These are phyloP conservation scores for Campoplex nolae DNA, from an alignment of 2,888 invertebrate genomes.

Conservation along the genomic window DNA sequence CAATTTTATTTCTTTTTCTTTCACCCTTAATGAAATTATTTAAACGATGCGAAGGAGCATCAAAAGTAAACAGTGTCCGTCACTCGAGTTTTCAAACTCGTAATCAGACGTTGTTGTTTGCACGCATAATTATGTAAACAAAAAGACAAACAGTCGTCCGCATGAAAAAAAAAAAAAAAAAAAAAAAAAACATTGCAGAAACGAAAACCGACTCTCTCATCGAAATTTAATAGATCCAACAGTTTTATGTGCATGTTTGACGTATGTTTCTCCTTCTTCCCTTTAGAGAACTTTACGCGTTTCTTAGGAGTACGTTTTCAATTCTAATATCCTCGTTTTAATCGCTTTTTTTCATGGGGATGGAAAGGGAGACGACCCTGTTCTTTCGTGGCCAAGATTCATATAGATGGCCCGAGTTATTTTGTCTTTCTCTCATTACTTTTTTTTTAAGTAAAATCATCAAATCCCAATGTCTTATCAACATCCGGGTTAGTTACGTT, in stretches of 20 bases:
- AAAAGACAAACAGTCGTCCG: constrained; percentile 45
- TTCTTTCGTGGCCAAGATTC: constrained; percentile 71
- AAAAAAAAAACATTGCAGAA: constrained; percentile 46
- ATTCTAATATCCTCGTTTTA: constrained; percentile 54
- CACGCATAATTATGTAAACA: constrained; percentile 39
- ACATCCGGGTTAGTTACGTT: constrained; percentile 74
- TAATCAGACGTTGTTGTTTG: constrained; percentile 53
- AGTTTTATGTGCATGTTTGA: constrained; percentile 63
- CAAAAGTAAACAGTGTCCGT: constrained; percentile 59
- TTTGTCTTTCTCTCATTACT: constrained; percentile 7
- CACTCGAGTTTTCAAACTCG: constrained; percentile 70
- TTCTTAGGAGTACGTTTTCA: constrained; percentile 53
- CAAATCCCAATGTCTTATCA: constrained; percentile 73
- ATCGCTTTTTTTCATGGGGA: constrained; percentile 45
- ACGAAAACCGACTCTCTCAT: constrained; percentile 58
- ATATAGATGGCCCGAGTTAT: constrained; percentile 67
- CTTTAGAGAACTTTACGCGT: constrained; percentile 64
- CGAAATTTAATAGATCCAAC: constrained; percentile 65
- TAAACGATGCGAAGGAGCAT: constrained; percentile 49
- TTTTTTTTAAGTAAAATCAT: constrained; percentile 65
- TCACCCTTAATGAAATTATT: constrained; percentile 51
- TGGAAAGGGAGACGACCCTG: constrained; percentile 46
- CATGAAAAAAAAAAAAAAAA: background rate
- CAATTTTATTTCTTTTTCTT: constrained; percentile 17
- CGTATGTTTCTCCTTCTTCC: constrained; percentile 37